Evolutionary conservation across 1,140 invertebrate genomes (phyloP).

Genomic region (Bathynomus jamesi): DNA sequence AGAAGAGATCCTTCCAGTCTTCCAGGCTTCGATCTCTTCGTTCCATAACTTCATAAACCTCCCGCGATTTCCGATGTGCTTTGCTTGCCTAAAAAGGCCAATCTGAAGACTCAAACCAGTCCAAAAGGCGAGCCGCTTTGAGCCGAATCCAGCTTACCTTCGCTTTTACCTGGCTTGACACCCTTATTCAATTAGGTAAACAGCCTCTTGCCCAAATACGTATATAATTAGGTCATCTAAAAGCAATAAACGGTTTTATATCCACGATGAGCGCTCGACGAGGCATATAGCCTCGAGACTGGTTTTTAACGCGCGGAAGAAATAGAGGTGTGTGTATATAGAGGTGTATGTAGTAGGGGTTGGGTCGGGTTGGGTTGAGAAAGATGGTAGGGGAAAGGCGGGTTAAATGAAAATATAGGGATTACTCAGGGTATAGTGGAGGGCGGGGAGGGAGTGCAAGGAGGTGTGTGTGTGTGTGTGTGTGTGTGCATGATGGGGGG

Average conservation of each 20-base stretch:
- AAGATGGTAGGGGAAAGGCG: neutral
- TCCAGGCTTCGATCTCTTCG: too few relatives aligned
- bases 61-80: too few relatives aligned
- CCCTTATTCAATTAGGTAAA: conserved; percentile 35
- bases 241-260: conserved; percentile 33
- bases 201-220: conserved; percentile 33
- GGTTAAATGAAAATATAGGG: neutral
- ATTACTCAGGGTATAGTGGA: too few relatives aligned
- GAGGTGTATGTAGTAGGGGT: neutral
- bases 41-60: too few relatives aligned
- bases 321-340: neutral
- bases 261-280: conserved; percentile 21
- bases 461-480: too few relatives aligned
- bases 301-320: conserved; percentile 8
- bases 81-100: too few relatives aligned
- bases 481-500: too few relatives aligned
- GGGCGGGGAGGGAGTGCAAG: too few relatives aligned
- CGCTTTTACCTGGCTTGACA: conserved; percentile 31
- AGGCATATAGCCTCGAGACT: neutral
- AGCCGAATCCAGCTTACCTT: too few relatives aligned
- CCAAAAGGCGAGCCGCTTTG: too few relatives aligned
- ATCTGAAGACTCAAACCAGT: too few relatives aligned
- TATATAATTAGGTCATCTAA: conserved; percentile 36
- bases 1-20: too few relatives aligned
- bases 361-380: neutral